phyloP scores from a whole-genome alignment of 2,888 invertebrate genomes.

The Synanthedon formicaeformis region DNA sequence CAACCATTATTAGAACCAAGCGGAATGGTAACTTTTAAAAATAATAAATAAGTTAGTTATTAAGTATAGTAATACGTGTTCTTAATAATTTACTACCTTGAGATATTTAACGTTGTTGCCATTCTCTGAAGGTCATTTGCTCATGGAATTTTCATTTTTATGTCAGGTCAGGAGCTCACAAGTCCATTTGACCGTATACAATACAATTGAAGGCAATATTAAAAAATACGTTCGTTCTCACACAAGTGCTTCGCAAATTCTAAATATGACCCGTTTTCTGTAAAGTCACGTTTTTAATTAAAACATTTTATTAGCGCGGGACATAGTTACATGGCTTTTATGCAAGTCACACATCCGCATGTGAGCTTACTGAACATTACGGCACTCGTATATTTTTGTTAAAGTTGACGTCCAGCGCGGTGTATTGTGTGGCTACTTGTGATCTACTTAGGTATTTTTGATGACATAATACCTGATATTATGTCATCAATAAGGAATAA shows the following conservation, averaged over 20 bases:
- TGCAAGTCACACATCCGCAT: conserved; percentile 36
- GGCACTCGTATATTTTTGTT: background rate
- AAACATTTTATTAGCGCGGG: conserved; percentile 30
- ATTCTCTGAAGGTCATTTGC: too few species aligned
- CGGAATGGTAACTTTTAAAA: too few species aligned
- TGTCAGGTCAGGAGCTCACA: too few species aligned
- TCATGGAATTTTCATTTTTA: too few species aligned
- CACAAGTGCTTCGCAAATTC: background rate
- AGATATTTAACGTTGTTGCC: too few species aligned
- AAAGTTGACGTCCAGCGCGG: conserved; percentile 24
- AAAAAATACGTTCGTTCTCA: background rate
- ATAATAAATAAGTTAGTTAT: too few species aligned
- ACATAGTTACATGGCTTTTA: conserved; percentile 20
- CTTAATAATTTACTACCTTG: too few species aligned
- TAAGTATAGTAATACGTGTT: too few species aligned
- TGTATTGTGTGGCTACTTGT: conserved; percentile 4
- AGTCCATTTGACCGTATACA: too few species aligned
- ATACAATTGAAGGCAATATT: background rate
- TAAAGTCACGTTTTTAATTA: conserved; percentile 54
- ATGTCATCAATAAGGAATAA: too few species aligned
- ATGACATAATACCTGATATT: too few species aligned
- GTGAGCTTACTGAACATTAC: conserved; percentile 24
- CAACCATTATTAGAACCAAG: too few species aligned
- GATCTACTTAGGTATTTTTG: background rate
- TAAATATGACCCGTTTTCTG: conserved; percentile 16